Evolutionary conservation across 2,888 invertebrate genomes (phyloP).

Genomic region (Bruchidius siliquastri): DNA sequence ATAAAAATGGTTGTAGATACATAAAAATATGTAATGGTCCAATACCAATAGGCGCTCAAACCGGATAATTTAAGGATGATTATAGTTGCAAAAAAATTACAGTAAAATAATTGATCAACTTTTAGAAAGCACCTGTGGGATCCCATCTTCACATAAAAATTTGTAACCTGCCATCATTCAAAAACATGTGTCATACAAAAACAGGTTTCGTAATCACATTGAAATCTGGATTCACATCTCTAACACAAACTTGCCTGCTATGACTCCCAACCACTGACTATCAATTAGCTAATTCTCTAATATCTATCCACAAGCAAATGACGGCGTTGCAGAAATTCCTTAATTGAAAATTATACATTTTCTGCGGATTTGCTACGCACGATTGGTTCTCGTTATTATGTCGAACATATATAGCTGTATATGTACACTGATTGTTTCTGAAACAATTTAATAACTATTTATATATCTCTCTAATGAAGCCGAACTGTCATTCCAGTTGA

Average conservation of each 20-base stretch:
- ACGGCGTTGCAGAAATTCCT: neutral
- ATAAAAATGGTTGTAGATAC: too few species aligned
- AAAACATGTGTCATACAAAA: too few species aligned
- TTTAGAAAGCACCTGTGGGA: too few species aligned
- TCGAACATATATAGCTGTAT: neutral
- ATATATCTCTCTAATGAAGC: neutral
- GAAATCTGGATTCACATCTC: too few species aligned
- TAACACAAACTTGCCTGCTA: neutral
- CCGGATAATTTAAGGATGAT: too few species aligned
- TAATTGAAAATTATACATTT: neutral
- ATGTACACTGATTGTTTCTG: neutral
- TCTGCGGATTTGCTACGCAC: neutral
- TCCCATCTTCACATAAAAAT: too few species aligned
- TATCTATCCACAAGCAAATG: neutral
- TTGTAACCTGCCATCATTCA: too few species aligned
- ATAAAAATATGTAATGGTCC: too few species aligned
- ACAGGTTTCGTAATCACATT: too few species aligned
- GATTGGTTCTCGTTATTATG: neutral
- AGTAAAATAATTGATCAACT: too few species aligned
- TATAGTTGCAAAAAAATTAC: too few species aligned
- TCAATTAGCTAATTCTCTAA: neutral
- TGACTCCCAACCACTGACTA: neutral
- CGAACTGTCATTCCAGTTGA: neutral
- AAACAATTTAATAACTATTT: neutral
- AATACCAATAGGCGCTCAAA: too few species aligned